Conservation (phyloP, 2,113 vertebrate genomes). For the Burhinus oedicnemus region DNA sequence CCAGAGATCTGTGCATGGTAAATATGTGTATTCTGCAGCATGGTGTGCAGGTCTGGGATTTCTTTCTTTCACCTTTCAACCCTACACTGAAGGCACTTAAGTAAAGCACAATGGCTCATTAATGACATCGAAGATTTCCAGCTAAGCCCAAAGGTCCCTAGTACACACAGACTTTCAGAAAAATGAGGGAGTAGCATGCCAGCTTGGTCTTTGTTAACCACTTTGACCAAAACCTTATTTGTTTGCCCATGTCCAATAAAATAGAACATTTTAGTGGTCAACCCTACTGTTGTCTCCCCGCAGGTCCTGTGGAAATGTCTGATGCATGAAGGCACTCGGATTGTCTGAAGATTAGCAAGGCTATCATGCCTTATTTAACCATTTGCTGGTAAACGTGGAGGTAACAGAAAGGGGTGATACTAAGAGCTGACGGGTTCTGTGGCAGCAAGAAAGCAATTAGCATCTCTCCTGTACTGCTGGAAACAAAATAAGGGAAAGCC, state of each 20-base stretch:
- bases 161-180: not conserved
- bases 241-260: conserved; percentile 21
- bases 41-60: not conserved
- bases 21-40: not conserved
- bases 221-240: conserved; percentile 18
- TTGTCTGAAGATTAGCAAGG: not conserved
- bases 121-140: conserved; percentile 6
- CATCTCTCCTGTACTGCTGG: not conserved
- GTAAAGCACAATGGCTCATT: not conserved
- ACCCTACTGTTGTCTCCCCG: not conserved
- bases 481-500: not conserved
- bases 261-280: not conserved
- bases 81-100: not conserved
- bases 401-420: not conserved
- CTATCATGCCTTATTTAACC: not conserved
- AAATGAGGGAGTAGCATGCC: not conserved
- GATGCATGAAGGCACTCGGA: not conserved
- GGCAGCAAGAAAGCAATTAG: not conserved
- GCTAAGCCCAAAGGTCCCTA: not conserved
- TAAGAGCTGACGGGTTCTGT: not conserved
- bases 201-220: not conserved
- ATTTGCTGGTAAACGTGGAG: not conserved
- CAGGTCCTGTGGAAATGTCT: not conserved
- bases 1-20: not conserved
- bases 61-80: conserved; percentile 35